phyloP scores from a whole-genome alignment of 2,888 invertebrate genomes.

The Apodemia zela region DNA sequence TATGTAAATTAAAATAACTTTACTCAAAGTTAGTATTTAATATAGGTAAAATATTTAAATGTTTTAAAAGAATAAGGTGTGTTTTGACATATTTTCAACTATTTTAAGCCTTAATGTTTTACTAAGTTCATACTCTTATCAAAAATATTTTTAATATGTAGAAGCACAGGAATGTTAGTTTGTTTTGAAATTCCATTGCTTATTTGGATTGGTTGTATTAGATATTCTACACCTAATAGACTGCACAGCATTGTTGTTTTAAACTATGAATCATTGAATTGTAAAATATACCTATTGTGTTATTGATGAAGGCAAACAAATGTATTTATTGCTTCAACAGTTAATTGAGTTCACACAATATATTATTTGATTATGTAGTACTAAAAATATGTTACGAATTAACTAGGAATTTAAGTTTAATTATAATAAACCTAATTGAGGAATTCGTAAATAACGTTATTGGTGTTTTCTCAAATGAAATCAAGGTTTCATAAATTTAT shows the following conservation, averaged over 20 bases:
- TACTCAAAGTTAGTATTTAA: too few species aligned
- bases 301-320: not conserved
- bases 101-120: too few species aligned
- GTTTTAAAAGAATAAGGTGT: too few species aligned
- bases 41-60: too few species aligned
- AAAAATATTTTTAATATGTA: too few species aligned
- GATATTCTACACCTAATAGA: not conserved
- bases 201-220: not conserved
- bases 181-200: not conserved
- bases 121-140: too few species aligned
- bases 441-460: not conserved
- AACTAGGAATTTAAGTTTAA: not conserved
- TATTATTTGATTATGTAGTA: not conserved
- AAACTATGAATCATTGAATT: conserved; percentile 20
- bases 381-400: not conserved
- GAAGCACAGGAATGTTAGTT: not conserved
- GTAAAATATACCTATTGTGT: conserved; percentile 14
- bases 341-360: too few species aligned
- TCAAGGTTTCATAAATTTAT: conserved; percentile 19
- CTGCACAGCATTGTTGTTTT: not conserved
- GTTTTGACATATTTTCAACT: too few species aligned
- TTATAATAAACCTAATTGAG: not conserved
- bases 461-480: conserved; percentile 2
- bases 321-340: not conserved
- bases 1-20: too few species aligned